A percentile compares a stretch with the other conserved stretches of the same genome.
phyloP scores from a whole-genome alignment of 2,113 vertebrate genomes.

The Gambusia affinis region DNA sequence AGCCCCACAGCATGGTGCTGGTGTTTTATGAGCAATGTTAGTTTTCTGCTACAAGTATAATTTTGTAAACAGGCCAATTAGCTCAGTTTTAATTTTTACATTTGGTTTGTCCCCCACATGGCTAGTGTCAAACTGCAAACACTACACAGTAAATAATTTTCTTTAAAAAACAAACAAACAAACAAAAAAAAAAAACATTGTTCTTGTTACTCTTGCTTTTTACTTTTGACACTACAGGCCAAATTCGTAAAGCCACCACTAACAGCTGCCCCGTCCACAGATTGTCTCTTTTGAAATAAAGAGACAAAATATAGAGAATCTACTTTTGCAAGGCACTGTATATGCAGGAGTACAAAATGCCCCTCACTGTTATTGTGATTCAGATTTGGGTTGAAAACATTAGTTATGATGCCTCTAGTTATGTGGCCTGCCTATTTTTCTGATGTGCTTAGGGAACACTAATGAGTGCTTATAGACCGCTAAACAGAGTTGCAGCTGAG shows the following conservation, averaged over 20 bases:
- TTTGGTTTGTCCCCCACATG: too few relatives aligned
- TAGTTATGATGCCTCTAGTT: slow-evolving; percentile 35
- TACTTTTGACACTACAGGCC: neutral
- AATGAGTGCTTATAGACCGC: slow-evolving; percentile 73
- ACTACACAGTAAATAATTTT: too few relatives aligned
- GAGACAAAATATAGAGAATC: neutral
- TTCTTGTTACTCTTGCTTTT: neutral
- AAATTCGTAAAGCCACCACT: neutral
- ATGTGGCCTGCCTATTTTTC: slow-evolving; percentile 41
- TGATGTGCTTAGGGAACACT: slow-evolving; percentile 56
- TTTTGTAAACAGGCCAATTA: too few relatives aligned
- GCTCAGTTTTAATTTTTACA: too few relatives aligned
- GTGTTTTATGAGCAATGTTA: too few relatives aligned
- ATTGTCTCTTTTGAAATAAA: too few relatives aligned
- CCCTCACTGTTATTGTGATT: slow-evolving; percentile 16
- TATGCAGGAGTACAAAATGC: slow-evolving; percentile 20
- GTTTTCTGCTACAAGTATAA: too few relatives aligned
- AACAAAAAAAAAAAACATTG: too few relatives aligned
- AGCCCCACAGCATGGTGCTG: too few relatives aligned
- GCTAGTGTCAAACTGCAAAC: too few relatives aligned
- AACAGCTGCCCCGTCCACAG: neutral
- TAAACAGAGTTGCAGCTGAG: slow-evolving; percentile 68
- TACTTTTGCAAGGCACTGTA: slow-evolving; percentile 10
- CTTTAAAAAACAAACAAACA: too few relatives aligned
- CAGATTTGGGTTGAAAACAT: slow-evolving; percentile 27